These are phyloP conservation scores for Sebastes taczanowskii DNA, from an alignment of 2,797 vertebrate species.

Conservation along the genomic window DNA sequence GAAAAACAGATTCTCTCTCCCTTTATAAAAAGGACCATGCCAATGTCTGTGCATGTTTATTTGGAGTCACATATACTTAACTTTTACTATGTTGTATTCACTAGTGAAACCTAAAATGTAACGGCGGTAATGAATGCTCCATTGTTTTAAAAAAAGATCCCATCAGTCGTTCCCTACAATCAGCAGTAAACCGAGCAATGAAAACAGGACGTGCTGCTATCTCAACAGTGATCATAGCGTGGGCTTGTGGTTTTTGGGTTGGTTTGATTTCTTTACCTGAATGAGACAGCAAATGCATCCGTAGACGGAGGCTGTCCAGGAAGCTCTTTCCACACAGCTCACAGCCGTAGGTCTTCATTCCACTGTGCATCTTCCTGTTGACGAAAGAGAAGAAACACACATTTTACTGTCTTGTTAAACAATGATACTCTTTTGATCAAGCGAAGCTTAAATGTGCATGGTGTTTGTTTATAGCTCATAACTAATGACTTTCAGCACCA, in stretches of 20 bases:
- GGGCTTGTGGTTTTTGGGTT: not conserved
- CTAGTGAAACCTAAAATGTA: not conserved
- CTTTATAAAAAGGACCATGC: not conserved
- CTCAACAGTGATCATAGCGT: not conserved
- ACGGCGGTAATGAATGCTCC: not conserved
- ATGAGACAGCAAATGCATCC: constrained; percentile 98
- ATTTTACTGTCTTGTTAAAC: constrained; percentile 1
- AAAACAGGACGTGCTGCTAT: not conserved
- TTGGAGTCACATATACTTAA: not conserved
- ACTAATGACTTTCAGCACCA: not conserved
- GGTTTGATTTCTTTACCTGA: constrained; percentile 85
- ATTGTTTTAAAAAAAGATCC: not conserved
- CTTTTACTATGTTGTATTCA: not conserved
- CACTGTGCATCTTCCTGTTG: constrained; percentile 96
- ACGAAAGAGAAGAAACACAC: constrained; percentile 56
- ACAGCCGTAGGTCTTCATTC: constrained; percentile 98
- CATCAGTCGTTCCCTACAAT: not conserved
- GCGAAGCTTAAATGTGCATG: not conserved
- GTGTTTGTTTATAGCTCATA: not conserved
- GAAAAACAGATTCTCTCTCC: not conserved
- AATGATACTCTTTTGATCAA: not conserved
- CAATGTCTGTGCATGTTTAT: not conserved
- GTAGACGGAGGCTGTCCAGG: constrained; percentile 96
- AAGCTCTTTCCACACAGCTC: constrained; percentile 95
- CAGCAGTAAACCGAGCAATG: not conserved